Conservation (phyloP, 2,888 invertebrate species). For the Cantharis flavilabris region DNA sequence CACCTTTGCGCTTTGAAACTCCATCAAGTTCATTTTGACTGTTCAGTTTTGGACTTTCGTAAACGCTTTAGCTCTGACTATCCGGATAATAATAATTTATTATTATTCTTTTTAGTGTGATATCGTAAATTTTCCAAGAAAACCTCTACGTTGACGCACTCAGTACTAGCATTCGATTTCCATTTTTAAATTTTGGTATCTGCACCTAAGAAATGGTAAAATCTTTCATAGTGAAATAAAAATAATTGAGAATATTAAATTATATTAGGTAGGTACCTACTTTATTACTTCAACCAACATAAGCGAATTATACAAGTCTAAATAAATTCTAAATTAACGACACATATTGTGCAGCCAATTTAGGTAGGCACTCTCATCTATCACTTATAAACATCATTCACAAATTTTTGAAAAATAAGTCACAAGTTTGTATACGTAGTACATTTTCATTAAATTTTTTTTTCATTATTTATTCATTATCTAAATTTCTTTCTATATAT, state of each 20-base stretch:
- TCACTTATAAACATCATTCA: conserved; percentile 4
- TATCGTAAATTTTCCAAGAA: no score
- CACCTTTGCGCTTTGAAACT: no score
- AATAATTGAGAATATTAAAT: background rate
- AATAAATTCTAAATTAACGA: conserved; percentile 9
- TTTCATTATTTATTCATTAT: background rate
- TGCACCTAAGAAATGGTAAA: background rate
- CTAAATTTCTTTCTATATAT: background rate
- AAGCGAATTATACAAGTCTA: conserved; percentile 5
- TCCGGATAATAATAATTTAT: no score
- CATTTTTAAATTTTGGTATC: background rate
- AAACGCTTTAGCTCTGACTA: no score
- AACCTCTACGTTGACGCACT: no score
- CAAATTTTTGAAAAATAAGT: conserved; percentile 1
- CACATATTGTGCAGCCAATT: conserved; percentile 8
- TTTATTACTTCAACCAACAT: conserved; percentile 16
- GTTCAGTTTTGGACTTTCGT: no score
- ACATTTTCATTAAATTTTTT: background rate
- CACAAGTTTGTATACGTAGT: background rate
- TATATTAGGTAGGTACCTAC: background rate
- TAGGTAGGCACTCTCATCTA: conserved; percentile 18
- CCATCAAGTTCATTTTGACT: no score
- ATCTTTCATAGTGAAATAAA: background rate
- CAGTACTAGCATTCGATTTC: no score
- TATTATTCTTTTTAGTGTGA: no score